These are phyloP conservation scores for Caenorhabditis afra DNA, from an alignment of 2,888 invertebrate species.

Conservation along the genomic window DNA sequence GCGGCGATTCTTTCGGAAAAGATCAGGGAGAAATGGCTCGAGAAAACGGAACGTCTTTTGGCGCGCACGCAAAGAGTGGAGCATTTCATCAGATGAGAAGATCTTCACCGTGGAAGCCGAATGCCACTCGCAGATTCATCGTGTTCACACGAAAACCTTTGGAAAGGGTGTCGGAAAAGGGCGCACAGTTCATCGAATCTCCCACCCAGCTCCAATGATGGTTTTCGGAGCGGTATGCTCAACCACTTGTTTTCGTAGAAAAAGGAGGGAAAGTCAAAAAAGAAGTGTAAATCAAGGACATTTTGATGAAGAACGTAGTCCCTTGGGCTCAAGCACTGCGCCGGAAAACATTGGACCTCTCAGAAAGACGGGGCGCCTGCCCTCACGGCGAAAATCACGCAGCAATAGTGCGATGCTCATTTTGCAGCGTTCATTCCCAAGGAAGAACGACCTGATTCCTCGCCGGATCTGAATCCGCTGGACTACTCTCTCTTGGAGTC, in stretches of 20 bases:
- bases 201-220: conserved; percentile 14
- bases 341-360: conserved; percentile 5
- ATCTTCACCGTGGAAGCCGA: conserved; percentile 14
- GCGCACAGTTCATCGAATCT: not conserved
- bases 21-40: conserved; percentile 1
- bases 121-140: not conserved
- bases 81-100: conserved; percentile 13
- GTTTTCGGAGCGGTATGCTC: conserved; percentile 13
- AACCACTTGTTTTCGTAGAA: conserved; percentile 3
- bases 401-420: conserved; percentile 13
- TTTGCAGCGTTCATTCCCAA: not conserved
- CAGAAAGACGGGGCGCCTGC: conserved; percentile 26
- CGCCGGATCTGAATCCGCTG: conserved; percentile 15
- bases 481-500: conserved; percentile 1
- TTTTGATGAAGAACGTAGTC: not conserved
- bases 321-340: not conserved
- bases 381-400: conserved; percentile 19
- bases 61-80: conserved; percentile 5
- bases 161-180: not conserved
- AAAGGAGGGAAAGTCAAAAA: conserved; percentile 7
- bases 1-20: conserved; percentile 13
- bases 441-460: conserved; percentile 10
- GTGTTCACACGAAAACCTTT: not conserved
- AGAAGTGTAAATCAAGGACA: conserved; percentile 3
- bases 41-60: conserved; percentile 2